These are phyloP conservation scores for Malthinus seriepunctatus DNA, from an alignment of 2,888 invertebrate species.

Conservation along the genomic window DNA sequence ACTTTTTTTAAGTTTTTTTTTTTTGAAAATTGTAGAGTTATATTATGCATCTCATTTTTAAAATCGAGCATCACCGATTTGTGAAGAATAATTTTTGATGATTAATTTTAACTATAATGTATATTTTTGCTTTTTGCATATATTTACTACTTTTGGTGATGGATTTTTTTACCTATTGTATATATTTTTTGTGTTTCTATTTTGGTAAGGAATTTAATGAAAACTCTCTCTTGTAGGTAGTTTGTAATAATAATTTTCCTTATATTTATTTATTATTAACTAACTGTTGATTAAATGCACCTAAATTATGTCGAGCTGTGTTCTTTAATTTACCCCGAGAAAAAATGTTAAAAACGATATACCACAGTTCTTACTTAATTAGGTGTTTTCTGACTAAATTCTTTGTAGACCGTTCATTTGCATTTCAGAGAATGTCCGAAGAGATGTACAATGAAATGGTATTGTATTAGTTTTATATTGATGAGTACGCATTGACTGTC, in stretches of 20 bases:
- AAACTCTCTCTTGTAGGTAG: constrained; percentile 10
- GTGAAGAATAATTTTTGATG: not conserved
- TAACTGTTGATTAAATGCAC: not conserved
- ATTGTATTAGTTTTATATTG: constrained; percentile 59
- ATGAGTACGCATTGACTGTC: constrained; percentile 36
- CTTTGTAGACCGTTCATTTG: constrained; percentile 55
- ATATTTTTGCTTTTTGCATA: constrained; percentile 16
- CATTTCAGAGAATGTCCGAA: constrained; percentile 83
- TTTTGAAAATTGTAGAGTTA: not conserved
- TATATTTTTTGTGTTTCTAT: constrained; percentile 10
- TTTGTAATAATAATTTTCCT: constrained; percentile 11
- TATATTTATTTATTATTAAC: constrained; percentile 6
- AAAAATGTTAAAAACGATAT: not conserved
- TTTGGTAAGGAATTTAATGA: constrained; percentile 16
- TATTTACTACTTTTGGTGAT: constrained; percentile 14
- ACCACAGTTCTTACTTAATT: constrained; percentile 13
- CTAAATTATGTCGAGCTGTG: constrained; percentile 14
- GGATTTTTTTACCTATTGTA: constrained; percentile 15
- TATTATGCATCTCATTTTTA: not conserved
- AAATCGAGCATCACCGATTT: not conserved
- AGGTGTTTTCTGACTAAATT: constrained; percentile 27
- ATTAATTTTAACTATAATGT: not conserved
- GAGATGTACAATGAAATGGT: constrained; percentile 84
- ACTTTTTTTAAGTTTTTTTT: not conserved
- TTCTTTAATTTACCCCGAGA: not conserved